Base-by-base conservation (phyloP, 1,140 invertebrate genomes). In the Tribolium castaneum region DNA sequence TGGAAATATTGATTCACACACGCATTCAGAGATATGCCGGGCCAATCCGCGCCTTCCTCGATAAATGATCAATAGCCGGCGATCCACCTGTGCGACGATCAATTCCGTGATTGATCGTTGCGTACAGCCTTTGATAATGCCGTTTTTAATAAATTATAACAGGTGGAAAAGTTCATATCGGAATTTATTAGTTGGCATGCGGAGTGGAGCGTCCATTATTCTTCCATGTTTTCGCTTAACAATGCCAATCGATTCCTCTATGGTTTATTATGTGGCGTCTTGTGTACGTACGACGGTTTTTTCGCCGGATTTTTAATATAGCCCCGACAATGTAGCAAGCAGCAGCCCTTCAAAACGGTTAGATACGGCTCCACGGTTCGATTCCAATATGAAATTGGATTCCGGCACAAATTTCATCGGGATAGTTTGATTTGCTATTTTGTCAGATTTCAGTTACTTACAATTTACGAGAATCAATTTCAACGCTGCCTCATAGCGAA, bases 391-490 rank as follows among this genome's bases (percentile, higher is more conserved):
- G 76, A 80, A 80, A 80, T 80, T 80, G 74, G 75, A 78, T 80
- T 75, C 73, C 6, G 70, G 56, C 12, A 62, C 72, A 72, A 81
- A 81, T 78, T 81, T 80, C 76, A 78, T 78, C 73, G 14, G 77
- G 76, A 75, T 80, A 82, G 80, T 80, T 81, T 81, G 78, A 81
- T 79, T 81, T 76, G 76, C 78, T 78, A 82, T 82, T 82, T 80
- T 82, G 78, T 76, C 56, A 78, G 78, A 77, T 75, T 78, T 80
- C 72, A 80, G 73, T 80, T 80, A 80, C 76, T 83, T 80, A 81
- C 80, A 83, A 82, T 82, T 81, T 82, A 81, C 78, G 79, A 79
- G 79, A 83, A 83, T 81, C 82, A 82, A 81, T 82, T 81, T 78
- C 73, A 76, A 66, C 78, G 74, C 70, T 56, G 75, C 66, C 73